These are phyloP conservation scores for Eurosta solidaginis DNA, from an alignment of 1,140 invertebrate genomes.

Conservation along the genomic window DNA sequence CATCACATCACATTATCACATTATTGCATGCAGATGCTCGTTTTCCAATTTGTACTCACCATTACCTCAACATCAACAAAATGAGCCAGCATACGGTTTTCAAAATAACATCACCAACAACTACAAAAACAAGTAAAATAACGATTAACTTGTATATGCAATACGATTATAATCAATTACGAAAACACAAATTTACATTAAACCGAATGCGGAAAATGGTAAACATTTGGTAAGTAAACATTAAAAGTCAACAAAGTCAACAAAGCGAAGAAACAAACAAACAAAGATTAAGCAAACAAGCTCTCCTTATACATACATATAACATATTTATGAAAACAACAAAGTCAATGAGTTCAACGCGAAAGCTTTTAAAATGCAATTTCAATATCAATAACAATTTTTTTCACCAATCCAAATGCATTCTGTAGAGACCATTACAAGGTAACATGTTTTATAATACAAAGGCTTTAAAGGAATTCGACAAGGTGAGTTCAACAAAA, in stretches of 20 bases:
- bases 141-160: not conserved
- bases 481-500: not conserved
- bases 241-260: conserved; percentile 9
- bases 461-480: not conserved
- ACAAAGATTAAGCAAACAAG: not conserved
- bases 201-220: not conserved
- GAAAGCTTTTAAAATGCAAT: conserved; percentile 27
- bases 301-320: not conserved
- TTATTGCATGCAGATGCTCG: no score
- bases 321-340: not conserved
- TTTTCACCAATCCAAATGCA: not conserved
- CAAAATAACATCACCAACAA: no score
- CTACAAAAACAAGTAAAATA: not conserved
- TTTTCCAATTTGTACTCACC: no score
- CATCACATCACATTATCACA: no score
- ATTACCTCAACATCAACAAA: not conserved
- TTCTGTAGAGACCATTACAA: not conserved
- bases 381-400: conserved; percentile 36
- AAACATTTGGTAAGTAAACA: conserved; percentile 4
- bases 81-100: not conserved
- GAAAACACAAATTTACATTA: not conserved
- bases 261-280: not conserved
- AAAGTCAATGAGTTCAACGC: not conserved
- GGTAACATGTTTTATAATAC: not conserved
- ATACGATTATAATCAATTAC: conserved; percentile 15